Conservation (phyloP, 2,797 vertebrate genomes). For the Mus caroli region DNA sequence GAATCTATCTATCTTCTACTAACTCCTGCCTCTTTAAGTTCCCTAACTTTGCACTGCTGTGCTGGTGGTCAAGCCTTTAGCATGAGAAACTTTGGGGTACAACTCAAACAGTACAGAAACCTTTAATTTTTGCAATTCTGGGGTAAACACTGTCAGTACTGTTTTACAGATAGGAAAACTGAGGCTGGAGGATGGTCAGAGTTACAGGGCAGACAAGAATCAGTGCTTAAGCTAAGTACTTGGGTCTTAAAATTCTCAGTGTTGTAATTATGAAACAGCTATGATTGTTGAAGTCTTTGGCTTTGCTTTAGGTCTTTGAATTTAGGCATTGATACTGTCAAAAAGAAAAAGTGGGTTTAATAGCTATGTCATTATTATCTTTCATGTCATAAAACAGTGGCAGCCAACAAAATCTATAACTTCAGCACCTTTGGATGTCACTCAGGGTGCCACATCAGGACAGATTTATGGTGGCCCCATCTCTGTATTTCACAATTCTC, state of each 20-base stretch:
- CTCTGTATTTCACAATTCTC: neutral
- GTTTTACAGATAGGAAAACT: neutral
- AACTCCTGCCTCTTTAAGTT: neutral
- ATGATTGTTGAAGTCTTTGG: too few relatives aligned
- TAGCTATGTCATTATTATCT: neutral
- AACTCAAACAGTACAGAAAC: neutral
- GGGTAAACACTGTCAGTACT: neutral
- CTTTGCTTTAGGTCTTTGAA: neutral
- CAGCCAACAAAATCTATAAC: neutral
- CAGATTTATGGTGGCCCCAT: neutral
- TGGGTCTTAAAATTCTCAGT: neutral
- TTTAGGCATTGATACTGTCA: neutral
- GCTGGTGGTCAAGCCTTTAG: neutral
- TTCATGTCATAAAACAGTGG: neutral
- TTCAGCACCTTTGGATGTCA: neutral
- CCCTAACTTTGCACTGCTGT: neutral
- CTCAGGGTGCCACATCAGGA: fast-evolving
- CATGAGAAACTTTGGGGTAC: neutral
- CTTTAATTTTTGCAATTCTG: neutral
- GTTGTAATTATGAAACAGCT: neutral
- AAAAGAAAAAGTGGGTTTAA: neutral
- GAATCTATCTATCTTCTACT: neutral
- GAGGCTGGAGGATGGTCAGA: neutral
- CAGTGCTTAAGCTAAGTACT: neutral
- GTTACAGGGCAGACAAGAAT: neutral